Conservation (phyloP, 2,888 invertebrate species). For the Torymus auratus region DNA sequence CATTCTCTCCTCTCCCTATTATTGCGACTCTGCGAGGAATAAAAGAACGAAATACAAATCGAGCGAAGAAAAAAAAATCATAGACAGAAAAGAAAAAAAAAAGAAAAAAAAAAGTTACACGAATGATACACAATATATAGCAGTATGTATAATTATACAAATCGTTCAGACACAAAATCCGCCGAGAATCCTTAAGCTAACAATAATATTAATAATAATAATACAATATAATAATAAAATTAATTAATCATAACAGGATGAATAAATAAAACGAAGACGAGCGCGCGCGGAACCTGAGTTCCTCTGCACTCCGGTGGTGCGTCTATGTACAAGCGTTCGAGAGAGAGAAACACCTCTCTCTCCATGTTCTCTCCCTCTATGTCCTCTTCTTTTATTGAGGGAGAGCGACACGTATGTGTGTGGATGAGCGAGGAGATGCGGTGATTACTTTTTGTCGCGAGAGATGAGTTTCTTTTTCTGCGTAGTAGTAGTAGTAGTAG, state of each 20-base stretch:
- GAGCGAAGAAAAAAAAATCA: no score
- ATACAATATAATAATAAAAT: slow-evolving; percentile 56
- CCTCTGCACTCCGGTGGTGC: slow-evolving; percentile 42
- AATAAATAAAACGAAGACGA: slow-evolving; percentile 54
- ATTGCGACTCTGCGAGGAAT: slow-evolving; percentile 56
- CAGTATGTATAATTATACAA: slow-evolving; percentile 20
- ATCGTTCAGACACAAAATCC: not conserved
- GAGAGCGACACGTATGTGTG: not conserved
- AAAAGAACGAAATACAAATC: slow-evolving; percentile 29
- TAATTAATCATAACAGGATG: slow-evolving; percentile 51
- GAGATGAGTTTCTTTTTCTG: no score
- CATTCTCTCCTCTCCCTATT: not conserved
- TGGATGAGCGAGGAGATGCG: not conserved
- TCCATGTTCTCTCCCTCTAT: no score
- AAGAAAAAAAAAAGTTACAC: slow-evolving; percentile 16
- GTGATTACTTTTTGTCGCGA: not conserved
- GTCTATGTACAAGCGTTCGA: slow-evolving; percentile 26
- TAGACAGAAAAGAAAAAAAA: not conserved
- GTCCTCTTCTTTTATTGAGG: no score
- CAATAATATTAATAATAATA: slow-evolving; percentile 18
- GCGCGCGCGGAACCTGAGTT: slow-evolving; percentile 17
- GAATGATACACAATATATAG: slow-evolving; percentile 24
- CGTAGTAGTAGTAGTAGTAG: no score
- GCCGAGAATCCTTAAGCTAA: slow-evolving; percentile 34
- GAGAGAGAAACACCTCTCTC: not conserved